Base-by-base conservation (phyloP, 2,797 vertebrate species). In the Acropternis orthonyx region DNA sequence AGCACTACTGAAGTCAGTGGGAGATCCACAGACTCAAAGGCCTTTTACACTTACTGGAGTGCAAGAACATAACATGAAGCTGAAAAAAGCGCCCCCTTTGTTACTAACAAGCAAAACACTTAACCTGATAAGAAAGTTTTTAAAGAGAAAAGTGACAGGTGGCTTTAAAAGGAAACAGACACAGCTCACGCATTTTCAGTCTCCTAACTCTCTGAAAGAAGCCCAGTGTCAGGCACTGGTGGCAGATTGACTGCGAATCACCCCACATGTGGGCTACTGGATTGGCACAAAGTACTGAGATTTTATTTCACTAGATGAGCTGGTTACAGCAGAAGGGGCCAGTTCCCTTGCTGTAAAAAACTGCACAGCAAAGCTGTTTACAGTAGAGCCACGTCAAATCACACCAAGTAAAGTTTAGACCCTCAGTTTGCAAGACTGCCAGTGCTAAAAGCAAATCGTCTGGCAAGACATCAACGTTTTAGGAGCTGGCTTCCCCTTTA, bases 231-330 rank as follows among this genome's bases (percentile, higher is more conserved):
- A 93, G 89, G 65, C 54, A 32, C 30, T 44, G 59, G 46, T 37
- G 69, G 68, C 91, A 95, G 68, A 94, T 3, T 94, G 83, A 89
- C 37, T 80, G 66, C 2, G 18, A 87, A 93, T 36, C 68, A 75
- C 52, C 61, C 54, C 67, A 83, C 72, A 85, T 13, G 74, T 16
- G 11, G 54, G 66, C 83, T 69, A 85, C 88, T 0, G 2, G 46
- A 63, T 8, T 86, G 89, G 92, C 79, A 86, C 1, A 4, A 27
- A 1, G 14, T 59, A 44, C 37, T 11, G 26, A 1, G 9, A 69
- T 83, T 93, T 91, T 88, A 91, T 93, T 52, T 84, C 72, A 68
- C 61, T 85, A 71, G 65, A 77, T 85, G 87, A 90, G 58, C 65
- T 89, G 76, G 71, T 72, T 62, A 27, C 14, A 65, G 82, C 75